Evolutionary conservation across 2,113 vertebrate species (phyloP), one percentile per base, ranked within the genome.

Genomic region (Euleptes europaea): DNA sequence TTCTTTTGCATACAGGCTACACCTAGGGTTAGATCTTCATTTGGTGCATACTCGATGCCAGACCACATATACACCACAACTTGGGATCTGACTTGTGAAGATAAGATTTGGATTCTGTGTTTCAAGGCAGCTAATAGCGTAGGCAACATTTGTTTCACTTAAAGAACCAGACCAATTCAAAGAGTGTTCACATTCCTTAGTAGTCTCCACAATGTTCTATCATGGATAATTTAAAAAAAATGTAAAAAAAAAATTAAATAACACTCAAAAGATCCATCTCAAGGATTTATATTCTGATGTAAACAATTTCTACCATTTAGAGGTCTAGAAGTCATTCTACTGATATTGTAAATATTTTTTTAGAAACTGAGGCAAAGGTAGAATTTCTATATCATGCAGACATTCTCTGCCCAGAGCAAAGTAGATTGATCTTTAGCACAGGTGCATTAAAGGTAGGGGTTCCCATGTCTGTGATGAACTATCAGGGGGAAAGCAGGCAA

Each of bases 301-400:
- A 97, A 97, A 97, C 97, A 94, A 84, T 94, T 95, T 92, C 92
- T 92, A 87, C 84, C 87, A 89, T 92, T 92, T 95, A 86, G 78
- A 86, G 65, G 91, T 91, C 87, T 91, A 91, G 88, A 89, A 2
- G 13, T 92, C 31, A 26, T 85, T 83, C 98, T 97, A 99, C 94
- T 99, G 98, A 96, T 99, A 99, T 90, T 99, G 98, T 96, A 99
- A 97, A 95, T 99, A 99, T 96, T 98, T 98, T 95, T 99, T 99
- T 93, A 99, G 97, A 81, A 98, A 97, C 92, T 97, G 97, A 90
- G 98, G 98, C 96, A 99, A 96, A 63, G 98, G 98, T 92, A 99
- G 97, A 76, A 96, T 93, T 93, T 97, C 94, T 93, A 99, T 98
- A 94, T 98, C 98, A 91, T 94, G 97, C 93, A 99, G 97, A 89